phyloP scores from a whole-genome alignment of 2,888 invertebrate species.

The Tetragonisca angustula region DNA sequence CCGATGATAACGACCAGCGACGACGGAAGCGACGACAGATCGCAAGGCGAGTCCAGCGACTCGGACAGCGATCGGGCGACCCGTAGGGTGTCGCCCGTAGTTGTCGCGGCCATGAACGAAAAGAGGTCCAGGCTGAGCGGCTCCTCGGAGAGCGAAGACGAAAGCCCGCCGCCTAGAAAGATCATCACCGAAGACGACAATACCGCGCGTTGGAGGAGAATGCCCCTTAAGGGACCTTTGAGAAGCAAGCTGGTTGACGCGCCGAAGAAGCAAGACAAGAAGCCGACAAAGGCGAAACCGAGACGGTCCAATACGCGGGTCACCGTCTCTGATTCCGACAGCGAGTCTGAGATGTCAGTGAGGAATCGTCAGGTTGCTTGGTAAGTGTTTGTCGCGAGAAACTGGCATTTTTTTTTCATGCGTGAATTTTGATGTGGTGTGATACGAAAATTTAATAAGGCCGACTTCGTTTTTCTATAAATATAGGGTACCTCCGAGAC shows the following conservation, averaged over 20 bases:
- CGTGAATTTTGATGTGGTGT: background rate
- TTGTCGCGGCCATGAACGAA: conserved; percentile 55
- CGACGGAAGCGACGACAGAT: conserved; percentile 80
- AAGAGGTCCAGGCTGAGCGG: conserved; percentile 71
- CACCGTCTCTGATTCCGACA: conserved; percentile 80
- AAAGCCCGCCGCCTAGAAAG: conserved; percentile 64
- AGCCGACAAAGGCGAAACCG: conserved; percentile 82
- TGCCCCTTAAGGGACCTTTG: conserved; percentile 76
- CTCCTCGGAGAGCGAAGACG: conserved; percentile 78
- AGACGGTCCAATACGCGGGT: conserved; percentile 78
- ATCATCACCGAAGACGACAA: conserved; percentile 76
- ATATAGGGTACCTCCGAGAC: conserved; percentile 75
- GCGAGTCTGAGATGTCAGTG: conserved; percentile 77
- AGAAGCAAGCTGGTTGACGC: conserved; percentile 77
- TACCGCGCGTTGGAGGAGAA: conserved; percentile 74
- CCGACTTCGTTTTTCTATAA: background rate
- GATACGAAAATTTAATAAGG: background rate
- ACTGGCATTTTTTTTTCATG: background rate
- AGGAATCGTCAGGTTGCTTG: conserved; percentile 76
- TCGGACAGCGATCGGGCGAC: conserved; percentile 79
- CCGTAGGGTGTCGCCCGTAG: conserved; percentile 59
- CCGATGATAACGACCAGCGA: conserved; percentile 82
- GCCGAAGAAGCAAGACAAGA: conserved; percentile 79
- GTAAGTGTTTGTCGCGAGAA: conserved; percentile 40
- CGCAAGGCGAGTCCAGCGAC: conserved; percentile 79